phyloP scores from a whole-genome alignment of 2,113 vertebrate species.

The Vulpes ferrilata region DNA sequence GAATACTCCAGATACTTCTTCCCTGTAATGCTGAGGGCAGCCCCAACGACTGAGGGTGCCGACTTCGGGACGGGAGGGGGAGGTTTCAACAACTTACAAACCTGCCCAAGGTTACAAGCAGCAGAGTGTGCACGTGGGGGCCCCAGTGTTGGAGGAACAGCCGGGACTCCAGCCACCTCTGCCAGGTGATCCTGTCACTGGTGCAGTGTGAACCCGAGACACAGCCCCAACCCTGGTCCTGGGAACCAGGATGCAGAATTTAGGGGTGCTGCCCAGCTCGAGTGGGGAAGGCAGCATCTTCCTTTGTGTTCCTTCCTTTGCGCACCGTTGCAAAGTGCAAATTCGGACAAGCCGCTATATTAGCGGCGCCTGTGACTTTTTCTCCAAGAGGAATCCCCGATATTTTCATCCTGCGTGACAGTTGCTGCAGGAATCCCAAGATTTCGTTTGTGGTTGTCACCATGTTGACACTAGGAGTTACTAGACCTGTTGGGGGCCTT shows the following conservation, averaged over 20 bases:
- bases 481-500: neutral
- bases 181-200: too few relatives aligned
- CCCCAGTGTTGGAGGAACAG: neutral
- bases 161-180: too few relatives aligned
- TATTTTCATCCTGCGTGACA: fast-evolving
- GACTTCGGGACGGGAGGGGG: neutral
- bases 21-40: neutral
- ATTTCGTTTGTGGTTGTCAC: fast-evolving
- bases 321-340: too few relatives aligned
- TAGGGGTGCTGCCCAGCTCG: too few relatives aligned
- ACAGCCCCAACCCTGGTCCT: neutral
- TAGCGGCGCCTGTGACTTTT: neutral
- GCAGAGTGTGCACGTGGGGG: neutral
- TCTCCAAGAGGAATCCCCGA: fast-evolving
- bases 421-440: too few relatives aligned
- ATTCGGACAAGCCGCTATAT: too few relatives aligned
- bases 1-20: fast-evolving
- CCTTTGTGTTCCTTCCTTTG: too few relatives aligned
- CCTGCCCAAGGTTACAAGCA: neutral
- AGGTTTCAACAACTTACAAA: neutral
- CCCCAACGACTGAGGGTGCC: neutral
- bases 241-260: neutral
- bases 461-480: neutral
- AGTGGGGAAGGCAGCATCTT: neutral
- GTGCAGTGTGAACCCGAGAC: neutral